These are phyloP conservation scores for Didymodactylos carnosus DNA, from an alignment of 2,888 invertebrate genomes.

Conservation along the genomic window DNA sequence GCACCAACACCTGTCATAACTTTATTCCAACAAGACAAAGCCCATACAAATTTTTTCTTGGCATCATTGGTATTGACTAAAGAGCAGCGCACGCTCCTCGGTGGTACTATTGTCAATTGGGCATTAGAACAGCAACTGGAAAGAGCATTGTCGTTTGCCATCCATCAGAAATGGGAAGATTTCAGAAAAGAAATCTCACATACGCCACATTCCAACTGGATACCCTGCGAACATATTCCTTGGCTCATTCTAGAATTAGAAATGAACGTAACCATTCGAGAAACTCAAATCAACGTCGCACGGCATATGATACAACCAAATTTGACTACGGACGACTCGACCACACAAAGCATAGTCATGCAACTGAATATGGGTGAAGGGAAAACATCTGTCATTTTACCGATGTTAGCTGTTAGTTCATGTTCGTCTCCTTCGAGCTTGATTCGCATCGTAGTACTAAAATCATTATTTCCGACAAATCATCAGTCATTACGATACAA, in stretches of 20 bases:
- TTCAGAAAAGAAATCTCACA: not conserved
- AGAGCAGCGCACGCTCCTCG: not conserved
- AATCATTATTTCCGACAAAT: not conserved
- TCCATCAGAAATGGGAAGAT: not conserved
- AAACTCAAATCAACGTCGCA: not conserved
- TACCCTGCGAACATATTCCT: not conserved
- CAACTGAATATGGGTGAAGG: not conserved
- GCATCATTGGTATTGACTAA: not conserved
- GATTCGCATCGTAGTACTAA: not conserved
- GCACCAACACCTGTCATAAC: not conserved
- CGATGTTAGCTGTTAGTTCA: not conserved
- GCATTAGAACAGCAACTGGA: not conserved
- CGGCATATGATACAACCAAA: not conserved
- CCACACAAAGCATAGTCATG: not conserved
- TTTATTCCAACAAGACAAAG: not conserved
- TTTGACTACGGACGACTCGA: not conserved
- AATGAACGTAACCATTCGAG: not conserved
- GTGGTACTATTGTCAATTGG: not conserved
- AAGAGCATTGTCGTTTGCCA: not conserved
- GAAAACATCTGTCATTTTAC: not conserved
- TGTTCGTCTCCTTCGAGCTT: not conserved
- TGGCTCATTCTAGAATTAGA: not conserved
- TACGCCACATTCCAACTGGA: not conserved
- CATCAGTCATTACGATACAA: not conserved
- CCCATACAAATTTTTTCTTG: too few relatives aligned